Evolutionary conservation across 1,140 invertebrate species (phyloP), one percentile per base, ranked within the genome.

Genomic region (Ditylenchus dipsaci): DNA sequence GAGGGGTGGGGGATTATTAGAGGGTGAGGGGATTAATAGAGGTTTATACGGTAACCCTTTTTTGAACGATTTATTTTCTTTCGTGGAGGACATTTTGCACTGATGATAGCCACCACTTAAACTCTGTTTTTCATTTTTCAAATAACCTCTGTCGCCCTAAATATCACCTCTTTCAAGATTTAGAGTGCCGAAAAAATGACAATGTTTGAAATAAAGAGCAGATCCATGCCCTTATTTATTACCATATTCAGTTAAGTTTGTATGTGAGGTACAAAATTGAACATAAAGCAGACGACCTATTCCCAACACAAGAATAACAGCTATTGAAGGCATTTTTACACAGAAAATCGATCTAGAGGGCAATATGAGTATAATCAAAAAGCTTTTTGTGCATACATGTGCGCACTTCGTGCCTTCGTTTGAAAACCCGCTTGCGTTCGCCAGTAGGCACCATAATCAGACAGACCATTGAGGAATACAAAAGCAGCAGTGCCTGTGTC

Each of bases 401-500:
- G 26, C 3, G 29, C 3, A 30, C 3, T 7, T 27, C n/a, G 5
- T 5, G 38, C 29, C 13, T 56, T 56, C 13, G 3, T 23, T 23
- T 56, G 3, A 5, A 61, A 5, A 61, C 13, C 59, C 13, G 3
- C n/a, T 61, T 21, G 3, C 59, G n/a, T 27, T 3, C 59, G 11
- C 15, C 29, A 45, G 21, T 21, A 26, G 30, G 19, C 71, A 33
- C 27, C 43, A 19, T 63, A 64, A 38, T 62, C 60, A 15, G 53
- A 60, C 8, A 78, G 42, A 43, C 68, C 75, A 59, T 62, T 93
- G 13, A 89, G 86, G n/a, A 91, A 85, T 17, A 95, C 86, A 86
- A 91, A 97, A 38, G 91, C 82, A 0, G 92, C 93, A 15, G 96
- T 93, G 26, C 94, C 94, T 45, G 89, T 87, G 82, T 97, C 95